Base-by-base conservation (phyloP, 2,113 vertebrate species). In the Seriola rivoliana region DNA sequence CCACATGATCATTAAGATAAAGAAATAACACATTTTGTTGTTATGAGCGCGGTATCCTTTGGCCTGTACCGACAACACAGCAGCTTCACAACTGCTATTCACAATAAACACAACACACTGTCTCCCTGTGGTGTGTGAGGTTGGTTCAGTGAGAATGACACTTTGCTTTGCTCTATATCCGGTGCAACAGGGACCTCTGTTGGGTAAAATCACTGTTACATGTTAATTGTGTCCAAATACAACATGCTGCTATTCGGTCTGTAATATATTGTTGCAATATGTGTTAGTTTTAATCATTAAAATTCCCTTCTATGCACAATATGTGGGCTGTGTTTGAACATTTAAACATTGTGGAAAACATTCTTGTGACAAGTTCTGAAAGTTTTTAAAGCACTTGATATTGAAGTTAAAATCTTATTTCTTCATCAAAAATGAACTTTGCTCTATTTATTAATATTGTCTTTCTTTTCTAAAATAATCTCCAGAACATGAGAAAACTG, bases 101-200 rank as follows among this genome's bases (percentile, higher is more conserved):
- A 57, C 64, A 64, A 48, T 62, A 55, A 72, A 60, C 66, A 42
- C 38, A 38, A 73, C 67, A 73, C 50, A 64, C 44, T 69, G 42
- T 64, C 50, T 71, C 34, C 34, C 60, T 69, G 48, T 57, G 67
- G 57, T 57, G 29, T 36, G 70, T 66, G 25, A 44, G 25, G 54
- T 58, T 71, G 13, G 8, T 19, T 77, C 19, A 46, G 50, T 29
- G 21, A 38, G 46, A 66, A 69, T 29, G 23, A 55, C 40, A 34
- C 16, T 12, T 14, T 34, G 34, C 17, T 46, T 57, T 74, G 7
- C 23, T 14, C 8, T 2, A 25, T 58, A 70, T 50, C n/a, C 50
- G 0, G 81, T 72, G 36, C 88, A 93, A 90, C 60, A 62, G 85
- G 4, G 91, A 85, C 94, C 92, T 95, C 95, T 94, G 78, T 71